A percentile compares a stretch with the other conserved stretches of the same genome.
phyloP scores from a whole-genome alignment of 2,888 invertebrate genomes.

The Hirtodrosophila trivittata region DNA sequence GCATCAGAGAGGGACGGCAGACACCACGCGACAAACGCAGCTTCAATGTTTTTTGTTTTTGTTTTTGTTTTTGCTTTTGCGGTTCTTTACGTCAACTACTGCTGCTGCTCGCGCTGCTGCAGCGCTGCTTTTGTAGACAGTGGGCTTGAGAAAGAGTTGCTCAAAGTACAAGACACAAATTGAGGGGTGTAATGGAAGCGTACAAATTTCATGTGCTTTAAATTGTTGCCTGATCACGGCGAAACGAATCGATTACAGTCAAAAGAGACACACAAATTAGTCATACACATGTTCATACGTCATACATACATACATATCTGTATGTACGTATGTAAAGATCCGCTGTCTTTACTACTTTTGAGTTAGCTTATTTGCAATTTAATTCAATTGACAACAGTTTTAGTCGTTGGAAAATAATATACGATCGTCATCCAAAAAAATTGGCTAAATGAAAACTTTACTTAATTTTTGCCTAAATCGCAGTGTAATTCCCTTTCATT shows the following conservation, averaged over 20 bases:
- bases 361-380: slow-evolving; percentile 52
- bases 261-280: slow-evolving; percentile 59
- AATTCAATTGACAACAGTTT: slow-evolving; percentile 51
- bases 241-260: slow-evolving; percentile 58
- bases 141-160: slow-evolving; percentile 15
- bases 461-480: too few relatives aligned
- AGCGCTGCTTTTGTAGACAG: slow-evolving; percentile 20
- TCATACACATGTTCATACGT: slow-evolving; percentile 21
- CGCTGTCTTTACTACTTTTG: slow-evolving; percentile 28
- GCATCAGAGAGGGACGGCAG: slow-evolving; percentile 14
- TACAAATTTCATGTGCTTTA: slow-evolving; percentile 59
- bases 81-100: slow-evolving; percentile 20
- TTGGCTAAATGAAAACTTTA: too few relatives aligned
- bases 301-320: slow-evolving; percentile 16
- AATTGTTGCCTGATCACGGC: slow-evolving; percentile 59
- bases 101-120: slow-evolving; percentile 20
- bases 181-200: slow-evolving; percentile 44
- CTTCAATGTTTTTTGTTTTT: slow-evolving; percentile 23
- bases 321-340: slow-evolving; percentile 23
- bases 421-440: too few relatives aligned
- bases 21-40: slow-evolving; percentile 61
- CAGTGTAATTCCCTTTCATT: too few relatives aligned
- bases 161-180: slow-evolving; percentile 35
- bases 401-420: too few relatives aligned
- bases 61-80: slow-evolving; percentile 15